Evolutionary conservation across 1,140 invertebrate genomes (phyloP).

Genomic region (Cotesia chilonis): DNA sequence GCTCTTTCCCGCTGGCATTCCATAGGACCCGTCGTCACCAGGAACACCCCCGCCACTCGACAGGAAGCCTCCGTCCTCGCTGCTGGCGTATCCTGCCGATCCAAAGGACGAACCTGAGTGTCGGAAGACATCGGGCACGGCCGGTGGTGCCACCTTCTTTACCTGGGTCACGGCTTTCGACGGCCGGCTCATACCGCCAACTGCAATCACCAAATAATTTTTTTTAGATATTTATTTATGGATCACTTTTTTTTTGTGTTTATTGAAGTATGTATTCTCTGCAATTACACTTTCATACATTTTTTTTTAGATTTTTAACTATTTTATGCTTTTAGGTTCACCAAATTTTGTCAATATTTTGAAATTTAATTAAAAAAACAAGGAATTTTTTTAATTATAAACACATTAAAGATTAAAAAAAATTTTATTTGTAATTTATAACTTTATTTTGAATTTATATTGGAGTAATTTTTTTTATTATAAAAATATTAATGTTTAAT

Average conservation of each 20-base stretch:
- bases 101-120: slow-evolving; percentile 80
- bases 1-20: slow-evolving; percentile 66
- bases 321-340: too few species aligned
- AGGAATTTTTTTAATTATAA: too few species aligned
- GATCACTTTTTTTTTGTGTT: not conserved
- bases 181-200: slow-evolving; percentile 83
- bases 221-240: too few species aligned
- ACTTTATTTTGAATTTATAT: too few species aligned
- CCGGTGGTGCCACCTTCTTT: slow-evolving; percentile 84
- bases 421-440: too few species aligned
- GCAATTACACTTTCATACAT: too few species aligned
- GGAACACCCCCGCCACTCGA: slow-evolving; percentile 56
- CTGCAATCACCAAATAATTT: slow-evolving; percentile 64
- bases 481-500: too few species aligned
- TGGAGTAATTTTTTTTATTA: too few species aligned
- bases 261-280: not conserved
- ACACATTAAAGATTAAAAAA: too few species aligned
- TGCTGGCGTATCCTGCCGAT: slow-evolving; percentile 78
- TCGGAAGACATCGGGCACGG: slow-evolving; percentile 80
- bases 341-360: too few species aligned
- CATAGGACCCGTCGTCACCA: slow-evolving; percentile 61
- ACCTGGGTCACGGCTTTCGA: slow-evolving; percentile 78
- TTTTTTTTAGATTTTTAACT: too few species aligned
- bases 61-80: slow-evolving; percentile 73
- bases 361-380: too few species aligned